Evolutionary conservation across 2,797 vertebrate genomes (phyloP), one percentile per base, ranked within the genome.

Genomic region (Arvicola amphibius): DNA sequence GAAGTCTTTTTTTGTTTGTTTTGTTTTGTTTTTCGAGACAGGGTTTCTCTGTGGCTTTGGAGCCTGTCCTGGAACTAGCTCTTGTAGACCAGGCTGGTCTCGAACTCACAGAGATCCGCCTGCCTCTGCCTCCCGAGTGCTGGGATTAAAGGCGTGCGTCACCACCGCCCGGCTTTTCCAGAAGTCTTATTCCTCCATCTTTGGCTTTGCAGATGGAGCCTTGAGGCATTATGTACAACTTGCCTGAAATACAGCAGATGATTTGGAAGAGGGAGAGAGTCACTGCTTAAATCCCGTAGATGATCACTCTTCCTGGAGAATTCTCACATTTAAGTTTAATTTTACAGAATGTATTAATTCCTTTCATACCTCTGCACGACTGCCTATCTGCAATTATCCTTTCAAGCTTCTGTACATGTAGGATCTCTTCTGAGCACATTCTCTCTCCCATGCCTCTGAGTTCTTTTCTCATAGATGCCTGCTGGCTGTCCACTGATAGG

Each of bases 181-280:
- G 56, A 4, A 23, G 14, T 46, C 63, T 65, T 14, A 13, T 59
- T 73, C 3, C 3, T 59, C 5, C n/a, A 2, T 21, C 13, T 83
- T 34, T 27, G 8, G 6, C 13, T 53, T 59, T 53, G 61, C 9
- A 19, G 32, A 29, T 25, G n/a, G 3, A 56, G 3, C 2, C 78
- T 34, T 25, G 10, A 3, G 11, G 40, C 53, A 51, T 29, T 29
- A 6, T 5, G 11, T 79, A 8, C 17, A 56, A 17, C 29, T 2
- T 73, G 23, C 27, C 37, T 11, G 14, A 43, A 34, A 29, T 5
- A 51, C 63, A 63, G n/a, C 56, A 34, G 8, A 46, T 17, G 19
- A 43, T 65, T 25, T 40, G 61, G 0, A 37, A 0, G 0, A 65
- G 5, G 27, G n/a, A 51, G 13, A 5, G 17, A 21, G 27, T 25